These are phyloP conservation scores for Scolanthus callimorphus DNA, from an alignment of 92 coral and sea anemone species.

Conservation along the genomic window DNA sequence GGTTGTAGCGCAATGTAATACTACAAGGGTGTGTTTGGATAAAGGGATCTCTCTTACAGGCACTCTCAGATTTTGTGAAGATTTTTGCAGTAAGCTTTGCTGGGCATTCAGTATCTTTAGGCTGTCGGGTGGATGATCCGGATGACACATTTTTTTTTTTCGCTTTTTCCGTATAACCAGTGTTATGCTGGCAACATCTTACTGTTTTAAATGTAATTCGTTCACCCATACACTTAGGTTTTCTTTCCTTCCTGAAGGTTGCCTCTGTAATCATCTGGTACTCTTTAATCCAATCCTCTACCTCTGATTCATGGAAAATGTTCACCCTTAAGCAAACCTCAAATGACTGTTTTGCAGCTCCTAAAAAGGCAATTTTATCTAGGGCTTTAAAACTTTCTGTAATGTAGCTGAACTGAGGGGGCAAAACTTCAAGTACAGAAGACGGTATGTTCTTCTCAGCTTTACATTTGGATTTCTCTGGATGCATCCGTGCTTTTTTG, in stretches of 20 bases:
- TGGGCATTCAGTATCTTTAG: neutral
- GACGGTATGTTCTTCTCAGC: neutral
- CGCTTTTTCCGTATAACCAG: neutral
- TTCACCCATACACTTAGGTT: neutral
- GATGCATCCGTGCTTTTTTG: too few species aligned
- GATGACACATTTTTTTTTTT: too few species aligned
- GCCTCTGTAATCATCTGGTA: neutral
- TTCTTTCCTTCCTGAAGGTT: neutral
- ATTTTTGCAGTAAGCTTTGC: neutral
- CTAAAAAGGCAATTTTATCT: neutral
- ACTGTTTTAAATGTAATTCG: too few species aligned
- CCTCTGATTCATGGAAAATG: neutral
- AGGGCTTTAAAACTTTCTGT: neutral
- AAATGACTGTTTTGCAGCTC: neutral
- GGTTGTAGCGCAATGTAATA: neutral
- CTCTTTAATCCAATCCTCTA: neutral
- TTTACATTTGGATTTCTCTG: too few species aligned
- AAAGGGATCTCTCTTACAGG: neutral
- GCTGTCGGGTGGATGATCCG: neutral
- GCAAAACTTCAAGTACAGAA: neutral
- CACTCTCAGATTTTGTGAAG: neutral
- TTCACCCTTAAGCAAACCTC: neutral
- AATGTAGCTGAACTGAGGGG: neutral
- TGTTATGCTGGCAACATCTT: neutral
- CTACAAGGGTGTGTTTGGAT: neutral